Conservation (phyloP, 2,113 vertebrate genomes). For the Cynopterus brachyotis region DNA sequence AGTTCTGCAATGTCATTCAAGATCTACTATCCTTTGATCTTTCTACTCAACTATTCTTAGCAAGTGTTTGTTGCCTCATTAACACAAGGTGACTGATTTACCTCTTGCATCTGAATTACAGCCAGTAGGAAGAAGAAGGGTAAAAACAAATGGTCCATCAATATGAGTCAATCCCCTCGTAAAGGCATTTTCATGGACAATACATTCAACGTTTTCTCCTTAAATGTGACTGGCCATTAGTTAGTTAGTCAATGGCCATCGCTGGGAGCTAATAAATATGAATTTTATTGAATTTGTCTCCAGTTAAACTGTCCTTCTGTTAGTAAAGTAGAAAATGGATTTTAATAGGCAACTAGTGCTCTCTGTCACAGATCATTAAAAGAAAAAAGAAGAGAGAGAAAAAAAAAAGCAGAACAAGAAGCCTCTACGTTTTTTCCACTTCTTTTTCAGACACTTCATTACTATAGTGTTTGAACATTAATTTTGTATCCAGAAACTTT, state of each 20-base stretch:
- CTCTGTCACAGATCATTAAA: neutral
- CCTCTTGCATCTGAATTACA: neutral
- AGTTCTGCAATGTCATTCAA: neutral
- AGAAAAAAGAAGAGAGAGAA: neutral
- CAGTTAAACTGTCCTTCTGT: neutral
- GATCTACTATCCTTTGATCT: neutral
- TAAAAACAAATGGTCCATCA: neutral
- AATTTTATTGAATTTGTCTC: neutral
- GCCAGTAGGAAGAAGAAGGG: neutral
- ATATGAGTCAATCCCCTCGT: neutral
- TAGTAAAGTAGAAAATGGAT: neutral
- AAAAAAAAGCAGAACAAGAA: neutral
- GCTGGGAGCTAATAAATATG: neutral
- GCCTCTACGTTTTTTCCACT: neutral
- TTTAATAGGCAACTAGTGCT: neutral
- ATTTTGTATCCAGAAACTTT: no score
- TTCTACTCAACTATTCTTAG: neutral
- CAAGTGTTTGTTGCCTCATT: neutral
- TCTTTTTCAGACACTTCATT: no score
- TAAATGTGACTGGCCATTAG: neutral
- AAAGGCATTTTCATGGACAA: neutral
- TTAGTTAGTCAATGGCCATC: neutral
- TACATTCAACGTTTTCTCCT: neutral
- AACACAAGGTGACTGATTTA: neutral
- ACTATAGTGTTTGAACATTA: no score